These are phyloP conservation scores for Plusia festucae DNA, from an alignment of 2,888 invertebrate species.

Conservation along the genomic window DNA sequence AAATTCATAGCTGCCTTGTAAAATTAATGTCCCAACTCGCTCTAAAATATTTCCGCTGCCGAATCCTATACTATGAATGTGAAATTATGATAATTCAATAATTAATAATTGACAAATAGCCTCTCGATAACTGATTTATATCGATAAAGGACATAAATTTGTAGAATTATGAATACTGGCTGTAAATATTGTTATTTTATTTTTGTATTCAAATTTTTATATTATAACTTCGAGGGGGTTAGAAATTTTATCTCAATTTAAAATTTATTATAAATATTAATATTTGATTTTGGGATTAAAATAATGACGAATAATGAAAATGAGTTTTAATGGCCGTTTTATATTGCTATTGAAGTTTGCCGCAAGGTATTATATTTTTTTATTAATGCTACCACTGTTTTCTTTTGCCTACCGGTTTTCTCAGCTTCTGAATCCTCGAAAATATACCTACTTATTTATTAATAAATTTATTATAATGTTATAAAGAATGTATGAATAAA, in stretches of 20 bases:
- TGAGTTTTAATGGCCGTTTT: conserved; percentile 20
- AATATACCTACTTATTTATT: not conserved
- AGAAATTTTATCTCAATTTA: not conserved
- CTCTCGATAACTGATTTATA: conserved; percentile 40
- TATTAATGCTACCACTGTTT: conserved; percentile 9
- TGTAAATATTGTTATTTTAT: conserved; percentile 23
- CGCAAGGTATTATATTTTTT: conserved; percentile 27
- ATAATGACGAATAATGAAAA: too few species aligned
- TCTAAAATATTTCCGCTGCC: conserved; percentile 23
- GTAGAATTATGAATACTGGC: conserved; percentile 23
- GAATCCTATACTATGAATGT: conserved; percentile 20
- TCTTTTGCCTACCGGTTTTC: conserved; percentile 38
- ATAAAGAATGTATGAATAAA: not conserved
- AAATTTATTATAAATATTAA: conserved; percentile 9
- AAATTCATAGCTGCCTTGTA: conserved; percentile 23
- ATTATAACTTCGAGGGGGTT: conserved; percentile 4
- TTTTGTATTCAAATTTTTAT: conserved; percentile 10
- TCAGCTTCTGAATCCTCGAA: conserved; percentile 22
- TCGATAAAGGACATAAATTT: conserved; percentile 28
- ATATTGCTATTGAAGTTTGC: conserved; percentile 32
- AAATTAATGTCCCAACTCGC: conserved; percentile 26
- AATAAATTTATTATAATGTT: not conserved
- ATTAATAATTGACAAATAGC: conserved; percentile 54
- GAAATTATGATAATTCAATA: conserved; percentile 50
- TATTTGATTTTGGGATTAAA: conserved; percentile 11